Base-by-base conservation (phyloP, 1,140 invertebrate genomes). In the Papilio machaon region DNA sequence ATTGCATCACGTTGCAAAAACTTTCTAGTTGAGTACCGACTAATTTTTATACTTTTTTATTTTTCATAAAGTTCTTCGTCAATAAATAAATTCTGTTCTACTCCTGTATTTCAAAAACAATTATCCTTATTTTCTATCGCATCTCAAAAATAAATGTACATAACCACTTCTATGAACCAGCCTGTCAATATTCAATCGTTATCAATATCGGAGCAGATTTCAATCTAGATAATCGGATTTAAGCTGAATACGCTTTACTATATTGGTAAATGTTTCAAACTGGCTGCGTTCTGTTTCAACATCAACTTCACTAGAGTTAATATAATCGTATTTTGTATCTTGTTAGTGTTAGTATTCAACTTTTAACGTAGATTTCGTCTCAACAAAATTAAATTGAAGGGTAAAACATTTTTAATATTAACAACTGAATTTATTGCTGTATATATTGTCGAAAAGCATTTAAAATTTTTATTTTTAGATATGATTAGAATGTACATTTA, bases 131-230 rank as follows among this genome's bases (percentile, higher is more conserved):
- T 58, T 58, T 58, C 9, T 5, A n/a, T 58, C 54, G 9, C 8
- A 58, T 19, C 0, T 58, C 17, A 19, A 6, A 58, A 58, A 19
- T 58, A 19, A 58, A n/a, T 58, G 15, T 52, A 52, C n/a, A 58
- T 58, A 19, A 58, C 52, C 15, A 17, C 54, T 19, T 17, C 17
- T 58, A 9, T 17, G 54, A 58, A 58, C 54, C 54, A 19, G 54
- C 54, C 6, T 58, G 9, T 58, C n/a, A 58, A 58, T 58, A 58
- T 58, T 19, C 54, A 58, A 58, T 19, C 17, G 17, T 19, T 58
- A 58, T 58, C 54, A 58, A 58, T 58, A n/a, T 58, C 54, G 54
- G 54, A n/a, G 54, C 54, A 58, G 54, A 58, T 58, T 58, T 58
- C 54, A 19, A 58, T n/a, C 54, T 19, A 19, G 54, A 58, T 58